phyloP scores from a whole-genome alignment of 2,888 invertebrate genomes.

The Gastrophysa polygoni region DNA sequence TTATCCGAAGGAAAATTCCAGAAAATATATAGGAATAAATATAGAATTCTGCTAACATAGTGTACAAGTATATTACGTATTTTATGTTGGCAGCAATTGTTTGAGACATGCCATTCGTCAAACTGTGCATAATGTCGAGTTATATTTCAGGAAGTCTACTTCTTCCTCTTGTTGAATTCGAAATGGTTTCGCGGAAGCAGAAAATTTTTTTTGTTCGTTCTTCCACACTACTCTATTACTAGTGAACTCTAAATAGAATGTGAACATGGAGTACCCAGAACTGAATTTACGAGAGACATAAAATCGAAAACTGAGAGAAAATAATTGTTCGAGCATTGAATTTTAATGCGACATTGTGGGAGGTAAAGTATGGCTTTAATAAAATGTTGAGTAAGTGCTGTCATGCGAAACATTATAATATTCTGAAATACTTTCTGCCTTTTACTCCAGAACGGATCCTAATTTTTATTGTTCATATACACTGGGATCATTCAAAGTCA shows the following conservation, averaged over 20 bases:
- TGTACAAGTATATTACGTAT: neutral
- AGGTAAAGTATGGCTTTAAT: neutral
- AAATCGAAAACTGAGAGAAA: neutral
- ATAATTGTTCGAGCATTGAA: neutral
- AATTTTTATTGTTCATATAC: too few species aligned
- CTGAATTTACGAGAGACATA: neutral
- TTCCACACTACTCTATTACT: neutral
- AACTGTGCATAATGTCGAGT: neutral
- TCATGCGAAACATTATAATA: too few species aligned
- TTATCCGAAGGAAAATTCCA: too few species aligned
- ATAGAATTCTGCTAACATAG: too few species aligned
- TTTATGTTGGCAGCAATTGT: neutral
- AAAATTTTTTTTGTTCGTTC: neutral
- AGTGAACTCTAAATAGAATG: neutral
- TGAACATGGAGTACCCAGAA: neutral
- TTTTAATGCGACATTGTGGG: neutral
- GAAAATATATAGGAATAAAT: too few species aligned
- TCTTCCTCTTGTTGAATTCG: neutral
- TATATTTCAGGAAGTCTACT: neutral
- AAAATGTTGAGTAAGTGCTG: neutral
- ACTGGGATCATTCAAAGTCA: too few species aligned
- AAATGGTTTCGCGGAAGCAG: neutral
- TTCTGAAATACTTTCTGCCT: too few species aligned
- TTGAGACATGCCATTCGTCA: neutral
- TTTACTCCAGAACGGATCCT: too few species aligned